phyloP scores from a whole-genome alignment of 2,888 invertebrate species.

The Imbricaverruca yamaguchii region DNA sequence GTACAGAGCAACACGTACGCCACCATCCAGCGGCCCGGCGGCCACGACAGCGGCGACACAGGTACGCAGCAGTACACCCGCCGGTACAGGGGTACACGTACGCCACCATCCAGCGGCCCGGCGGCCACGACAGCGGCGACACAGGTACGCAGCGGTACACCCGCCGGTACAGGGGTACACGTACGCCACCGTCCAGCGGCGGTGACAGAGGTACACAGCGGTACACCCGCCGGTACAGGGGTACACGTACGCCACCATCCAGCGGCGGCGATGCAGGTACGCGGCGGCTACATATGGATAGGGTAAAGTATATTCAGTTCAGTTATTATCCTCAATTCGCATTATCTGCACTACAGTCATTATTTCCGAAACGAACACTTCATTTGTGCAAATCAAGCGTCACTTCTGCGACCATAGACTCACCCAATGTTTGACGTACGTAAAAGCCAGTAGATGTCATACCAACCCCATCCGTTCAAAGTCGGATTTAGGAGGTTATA shows the following conservation, averaged over 20 bases:
- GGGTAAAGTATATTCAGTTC: too few relatives aligned
- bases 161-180: constrained; percentile 50
- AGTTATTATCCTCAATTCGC: too few relatives aligned
- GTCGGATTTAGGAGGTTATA: too few relatives aligned
- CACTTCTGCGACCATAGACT: too few relatives aligned
- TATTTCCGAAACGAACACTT: too few relatives aligned
- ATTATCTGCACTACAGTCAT: too few relatives aligned
- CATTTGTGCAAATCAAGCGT: too few relatives aligned
- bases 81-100: constrained; percentile 54
- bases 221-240: constrained; percentile 31
- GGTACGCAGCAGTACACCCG: not conserved
- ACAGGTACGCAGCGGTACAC: not conserved
- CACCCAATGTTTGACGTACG: too few relatives aligned
- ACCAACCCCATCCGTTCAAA: too few relatives aligned
- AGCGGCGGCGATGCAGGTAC: not conserved
- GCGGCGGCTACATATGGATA: not conserved
- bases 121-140: not conserved
- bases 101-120: constrained; percentile 57
- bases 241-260: constrained; percentile 58
- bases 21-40: constrained; percentile 52
- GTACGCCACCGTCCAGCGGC: constrained; percentile 62
- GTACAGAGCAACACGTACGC: constrained; percentile 59
- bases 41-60: not conserved
- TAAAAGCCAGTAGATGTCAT: too few relatives aligned
- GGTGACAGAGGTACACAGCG: not conserved